Evolutionary conservation across 2,888 invertebrate genomes (phyloP).

Genomic region (Uloborus plumipes): DNA sequence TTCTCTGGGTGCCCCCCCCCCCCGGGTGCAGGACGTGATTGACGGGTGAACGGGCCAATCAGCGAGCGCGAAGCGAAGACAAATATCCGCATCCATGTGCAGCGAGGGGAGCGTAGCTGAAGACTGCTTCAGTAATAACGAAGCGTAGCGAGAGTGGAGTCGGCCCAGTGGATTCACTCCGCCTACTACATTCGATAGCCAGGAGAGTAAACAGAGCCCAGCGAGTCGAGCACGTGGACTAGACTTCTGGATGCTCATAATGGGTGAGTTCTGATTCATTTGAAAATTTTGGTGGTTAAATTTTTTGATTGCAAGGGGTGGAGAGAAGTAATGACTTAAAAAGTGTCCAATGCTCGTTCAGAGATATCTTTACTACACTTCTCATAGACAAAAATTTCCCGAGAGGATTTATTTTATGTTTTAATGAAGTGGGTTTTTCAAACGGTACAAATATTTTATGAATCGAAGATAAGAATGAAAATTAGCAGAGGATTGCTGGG

Average conservation of each 20-base stretch:
- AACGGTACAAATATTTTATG: too few relatives aligned
- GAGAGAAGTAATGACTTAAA: too few relatives aligned
- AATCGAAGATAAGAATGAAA: too few relatives aligned
- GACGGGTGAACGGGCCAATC: constrained; percentile 21
- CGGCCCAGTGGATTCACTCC: constrained; percentile 43
- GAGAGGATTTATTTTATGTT: too few relatives aligned
- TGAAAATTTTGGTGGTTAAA: too few relatives aligned
- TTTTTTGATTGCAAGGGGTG: too few relatives aligned
- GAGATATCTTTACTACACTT: too few relatives aligned
- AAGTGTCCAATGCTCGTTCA: too few relatives aligned
- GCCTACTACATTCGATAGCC: constrained; percentile 12
- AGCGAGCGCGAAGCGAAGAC: constrained; percentile 14
- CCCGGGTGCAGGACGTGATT: constrained; percentile 2
- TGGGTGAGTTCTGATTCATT: constrained; percentile 25
- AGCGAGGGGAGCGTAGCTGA: constrained; percentile 29
- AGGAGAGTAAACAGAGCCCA: constrained; percentile 14
- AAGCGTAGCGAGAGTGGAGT: constrained; percentile 25
- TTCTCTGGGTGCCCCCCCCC: not conserved
- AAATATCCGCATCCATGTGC: constrained; percentile 28
- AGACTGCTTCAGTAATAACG: constrained; percentile 5
- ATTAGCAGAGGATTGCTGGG: too few relatives aligned
- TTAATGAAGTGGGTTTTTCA: too few relatives aligned
- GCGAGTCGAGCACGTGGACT: constrained; percentile 37
- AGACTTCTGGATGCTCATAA: constrained; percentile 1
- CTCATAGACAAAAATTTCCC: too few relatives aligned